A percentile compares a stretch with the other conserved stretches of the same genome.
Conservation (phyloP, 64 coral and sea anemone genomes). For the Trachythela sp. region DNA sequence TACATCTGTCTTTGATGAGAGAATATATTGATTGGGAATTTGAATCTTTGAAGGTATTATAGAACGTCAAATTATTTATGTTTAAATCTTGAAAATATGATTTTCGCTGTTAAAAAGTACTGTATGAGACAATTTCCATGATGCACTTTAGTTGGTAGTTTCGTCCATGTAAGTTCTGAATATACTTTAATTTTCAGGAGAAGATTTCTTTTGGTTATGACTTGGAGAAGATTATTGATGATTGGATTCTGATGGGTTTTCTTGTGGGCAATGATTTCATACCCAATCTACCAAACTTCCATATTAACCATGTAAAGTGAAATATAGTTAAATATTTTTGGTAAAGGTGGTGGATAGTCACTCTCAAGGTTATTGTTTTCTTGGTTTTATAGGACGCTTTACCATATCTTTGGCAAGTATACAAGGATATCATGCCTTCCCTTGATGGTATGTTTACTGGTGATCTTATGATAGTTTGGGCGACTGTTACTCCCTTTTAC, state of each 20-base stretch:
- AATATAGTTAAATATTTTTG: not conserved
- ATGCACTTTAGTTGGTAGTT: not conserved
- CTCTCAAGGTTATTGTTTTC: not conserved
- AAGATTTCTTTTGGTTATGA: slow-evolving; percentile 63
- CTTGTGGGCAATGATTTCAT: slow-evolving; percentile 98
- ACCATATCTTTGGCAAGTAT: slow-evolving; percentile 74
- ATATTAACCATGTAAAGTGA: slow-evolving; percentile 93
- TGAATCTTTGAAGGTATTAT: slow-evolving; percentile 63
- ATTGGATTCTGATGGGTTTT: slow-evolving; percentile 99
- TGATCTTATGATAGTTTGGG: not conserved
- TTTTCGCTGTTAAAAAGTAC: not conserved
- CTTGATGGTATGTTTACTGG: slow-evolving; percentile 57
- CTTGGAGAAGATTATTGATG: slow-evolving; percentile 90
- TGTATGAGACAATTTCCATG: not conserved
- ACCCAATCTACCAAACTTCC: slow-evolving; percentile 84
- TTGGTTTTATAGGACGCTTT: slow-evolving; percentile 68
- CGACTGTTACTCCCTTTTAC: too few species aligned
- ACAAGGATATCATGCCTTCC: slow-evolving; percentile 72
- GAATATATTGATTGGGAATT: slow-evolving; percentile 99
- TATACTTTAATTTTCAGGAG: not conserved
- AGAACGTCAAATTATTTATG: not conserved
- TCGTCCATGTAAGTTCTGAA: not conserved
- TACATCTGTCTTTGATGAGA: slow-evolving; percentile 85
- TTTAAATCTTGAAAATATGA: not conserved
- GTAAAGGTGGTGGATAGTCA: not conserved